Base-by-base conservation (phyloP, 2,888 invertebrate species). In the Hirudinaria manillensis region DNA sequence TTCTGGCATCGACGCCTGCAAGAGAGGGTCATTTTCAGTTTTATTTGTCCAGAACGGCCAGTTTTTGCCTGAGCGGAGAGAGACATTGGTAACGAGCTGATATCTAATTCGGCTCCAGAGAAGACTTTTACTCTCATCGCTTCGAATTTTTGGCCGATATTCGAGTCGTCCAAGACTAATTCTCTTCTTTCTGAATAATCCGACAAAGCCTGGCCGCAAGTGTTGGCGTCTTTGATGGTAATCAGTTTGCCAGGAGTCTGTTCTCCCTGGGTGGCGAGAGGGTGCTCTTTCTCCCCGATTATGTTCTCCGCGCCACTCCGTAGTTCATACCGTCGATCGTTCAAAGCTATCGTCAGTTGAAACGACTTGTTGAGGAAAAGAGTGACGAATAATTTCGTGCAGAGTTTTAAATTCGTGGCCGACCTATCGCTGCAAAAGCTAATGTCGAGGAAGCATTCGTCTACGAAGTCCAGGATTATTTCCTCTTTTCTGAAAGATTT, bases 391-490 rank as follows among this genome's bases (percentile, higher is more conserved):
- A 68, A n/a, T 68, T 34, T 68, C 6, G 68, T 68, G 4, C 36
- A 34, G n/a, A 68, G 68, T 34, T 68, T 68, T 4, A 68, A 34
- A 68, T 68, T 68, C n/a, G 36, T 24, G 0, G 32, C 56, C 38
- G n/a, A 72, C 72, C 27, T 38, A 38, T 13, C 72, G 71, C 10
- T 32, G 53, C 61, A 61, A 24, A 29, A 75, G 70, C 36, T 70
- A 36, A 75, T n/a, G 38, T 75, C 71, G 21, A 70, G 70, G 7
- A 29, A 38, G 72, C 53, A 75, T 24, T 75, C 75, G 34, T 75
- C 75, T n/a, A 75, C 34, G 27, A 75, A 45, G 0, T 75, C 75
- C n/a, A 75, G 29, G 13, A 75, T 2, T 32, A 75, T 16, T 34
- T 75, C 75, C 19, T 75, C 70, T 6, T 36, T 38, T 2, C 70